Base-by-base conservation (phyloP, 2,888 invertebrate genomes). In the Drosophila pegasa region DNA sequence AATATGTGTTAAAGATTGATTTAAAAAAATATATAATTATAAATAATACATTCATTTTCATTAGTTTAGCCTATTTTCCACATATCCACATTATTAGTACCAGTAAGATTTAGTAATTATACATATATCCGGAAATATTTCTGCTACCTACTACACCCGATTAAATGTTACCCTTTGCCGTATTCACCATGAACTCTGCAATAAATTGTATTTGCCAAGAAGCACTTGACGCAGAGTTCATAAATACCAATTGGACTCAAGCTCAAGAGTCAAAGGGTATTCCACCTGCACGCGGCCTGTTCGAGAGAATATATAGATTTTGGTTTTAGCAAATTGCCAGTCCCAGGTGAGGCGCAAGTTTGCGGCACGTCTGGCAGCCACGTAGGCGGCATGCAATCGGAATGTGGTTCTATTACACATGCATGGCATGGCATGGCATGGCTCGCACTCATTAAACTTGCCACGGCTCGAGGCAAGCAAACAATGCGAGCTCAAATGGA, bases 371-470 rank as follows among this genome's bases (percentile, higher is more conserved):
- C 5, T 60, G 20, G 22, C 25, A 22, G 20, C 18, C 54, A 54
- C 43, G 54, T 50, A 48, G 18, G 18, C 31, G 33, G 20, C 64
- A 38, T 33, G 75, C 54, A 73, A 73, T 64, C 54, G 35, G 29
- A 38, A 57, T 40, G 27, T 64, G 75, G 45, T 51, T 62, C 38
- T 37, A 27, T 68, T 62, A 54, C 54, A 62, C 45, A 62, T 58
- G 68, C 40, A 18, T 16, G 27, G 10, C 43, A 45, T 16, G 27
- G 68, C 40, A 18, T 16, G 27, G 10, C 43, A 45, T 16, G 27
- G 8, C 71, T 55, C 40, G n/a, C 20, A 71, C 57, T 62, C 66
- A 75, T 75, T 74, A 62, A 75, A 58, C 55, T 40, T 71, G 76
- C 55, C 58, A 56, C 37, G 58, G 71, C 48, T 33, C 41, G 41